A percentile compares a stretch with the other conserved stretches of the same genome.
These are phyloP conservation scores for Trematocara stigmaticum DNA, from an alignment of 2,113 vertebrate genomes.

Conservation along the genomic window DNA sequence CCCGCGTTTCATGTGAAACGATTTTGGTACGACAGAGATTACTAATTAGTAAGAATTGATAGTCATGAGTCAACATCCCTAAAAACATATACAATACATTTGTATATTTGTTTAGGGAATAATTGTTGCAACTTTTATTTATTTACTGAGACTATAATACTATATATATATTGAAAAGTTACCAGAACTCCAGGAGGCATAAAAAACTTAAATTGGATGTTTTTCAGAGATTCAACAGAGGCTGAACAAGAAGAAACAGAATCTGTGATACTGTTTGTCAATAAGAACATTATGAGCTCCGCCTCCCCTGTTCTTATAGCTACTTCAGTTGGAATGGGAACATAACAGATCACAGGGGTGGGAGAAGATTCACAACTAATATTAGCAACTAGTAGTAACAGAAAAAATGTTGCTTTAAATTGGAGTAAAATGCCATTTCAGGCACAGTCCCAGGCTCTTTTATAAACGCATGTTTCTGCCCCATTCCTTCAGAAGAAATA, in stretches of 20 bases:
- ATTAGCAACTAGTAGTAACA: neutral
- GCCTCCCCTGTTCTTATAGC: neutral
- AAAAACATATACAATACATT: neutral
- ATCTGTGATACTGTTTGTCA: neutral
- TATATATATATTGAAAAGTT: neutral
- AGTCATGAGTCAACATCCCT: neutral
- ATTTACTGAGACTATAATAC: neutral
- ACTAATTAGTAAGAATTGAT: neutral
- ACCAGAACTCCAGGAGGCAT: neutral
- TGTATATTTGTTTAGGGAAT: neutral
- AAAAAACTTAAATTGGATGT: neutral
- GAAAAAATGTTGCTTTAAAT: neutral
- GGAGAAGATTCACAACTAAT: neutral
- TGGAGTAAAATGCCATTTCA: neutral
- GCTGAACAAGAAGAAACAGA: neutral
- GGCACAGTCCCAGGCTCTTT: neutral
- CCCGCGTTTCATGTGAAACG: constrained; percentile 2
- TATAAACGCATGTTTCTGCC: neutral
- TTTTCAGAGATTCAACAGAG: neutral
- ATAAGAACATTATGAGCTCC: neutral
- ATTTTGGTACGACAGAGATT: neutral
- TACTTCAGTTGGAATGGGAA: neutral
- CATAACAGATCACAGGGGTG: neutral
- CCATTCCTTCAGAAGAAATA: neutral
- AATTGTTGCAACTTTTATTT: neutral